Evolutionary conservation across 2,888 invertebrate genomes (phyloP).

Genomic region (Zygaena filipendulae): DNA sequence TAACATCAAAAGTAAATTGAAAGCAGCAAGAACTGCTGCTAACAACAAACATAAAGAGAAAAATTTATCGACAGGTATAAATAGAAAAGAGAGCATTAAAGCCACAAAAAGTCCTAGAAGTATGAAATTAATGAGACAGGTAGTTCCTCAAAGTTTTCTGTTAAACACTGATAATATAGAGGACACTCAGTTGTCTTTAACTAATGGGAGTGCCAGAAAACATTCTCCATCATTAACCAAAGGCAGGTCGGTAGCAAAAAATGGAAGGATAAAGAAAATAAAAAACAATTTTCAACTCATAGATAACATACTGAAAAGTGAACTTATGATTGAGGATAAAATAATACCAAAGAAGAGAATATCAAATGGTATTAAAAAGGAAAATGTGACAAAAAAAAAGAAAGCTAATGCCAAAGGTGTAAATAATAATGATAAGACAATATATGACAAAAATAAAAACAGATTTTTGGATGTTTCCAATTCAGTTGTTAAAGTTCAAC

Average conservation of each 20-base stretch:
- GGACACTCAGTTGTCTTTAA: too few relatives aligned
- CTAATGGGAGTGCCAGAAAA: background rate
- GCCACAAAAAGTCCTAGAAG: slow-evolving; percentile 19
- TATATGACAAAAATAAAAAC: slow-evolving; percentile 33
- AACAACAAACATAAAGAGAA: slow-evolving; percentile 31
- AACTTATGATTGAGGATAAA: slow-evolving; percentile 36
- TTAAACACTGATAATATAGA: too few relatives aligned
- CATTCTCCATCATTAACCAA: slow-evolving; percentile 1
- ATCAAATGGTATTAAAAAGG: slow-evolving; percentile 4
- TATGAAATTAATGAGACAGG: too few relatives aligned
- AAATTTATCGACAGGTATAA: slow-evolving; percentile 33
- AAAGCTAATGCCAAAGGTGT: slow-evolving; percentile 18
- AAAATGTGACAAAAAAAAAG: slow-evolving; percentile 12
- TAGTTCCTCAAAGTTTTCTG: too few relatives aligned
- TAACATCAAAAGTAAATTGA: slow-evolving; percentile 48
- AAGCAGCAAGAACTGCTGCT: slow-evolving; percentile 35
- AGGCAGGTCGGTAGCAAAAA: slow-evolving; percentile 23
- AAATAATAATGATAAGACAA: slow-evolving; percentile 59
- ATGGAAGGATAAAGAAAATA: slow-evolving; percentile 26
- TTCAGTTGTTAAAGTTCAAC: background rate
- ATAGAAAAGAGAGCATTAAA: slow-evolving; percentile 20
- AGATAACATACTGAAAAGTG: slow-evolving; percentile 42
- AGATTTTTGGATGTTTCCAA: background rate
- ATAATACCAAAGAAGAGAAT: slow-evolving; percentile 7
- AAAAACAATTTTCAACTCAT: slow-evolving; percentile 31